A percentile compares a stretch with the other conserved stretches of the same genome.
These are phyloP conservation scores for Lutraria lutraria DNA, from an alignment of 2,888 invertebrate genomes.

Conservation along the genomic window DNA sequence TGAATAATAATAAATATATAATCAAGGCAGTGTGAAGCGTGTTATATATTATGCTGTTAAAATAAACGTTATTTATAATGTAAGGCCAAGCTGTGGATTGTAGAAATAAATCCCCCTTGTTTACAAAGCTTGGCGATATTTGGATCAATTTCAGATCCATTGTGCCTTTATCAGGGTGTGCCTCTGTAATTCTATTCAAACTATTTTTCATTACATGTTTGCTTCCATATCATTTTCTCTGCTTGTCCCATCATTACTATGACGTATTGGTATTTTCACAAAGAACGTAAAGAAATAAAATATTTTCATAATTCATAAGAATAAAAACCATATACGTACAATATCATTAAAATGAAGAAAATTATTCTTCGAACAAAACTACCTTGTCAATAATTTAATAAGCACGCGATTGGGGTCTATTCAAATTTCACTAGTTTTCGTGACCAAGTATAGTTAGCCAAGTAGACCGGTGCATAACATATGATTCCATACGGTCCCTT, in stretches of 20 bases:
- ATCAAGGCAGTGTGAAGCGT: too few relatives aligned
- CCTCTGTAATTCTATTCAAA: not conserved
- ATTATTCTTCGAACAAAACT: not conserved
- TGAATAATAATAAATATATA: too few relatives aligned
- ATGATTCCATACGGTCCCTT: slow-evolving; percentile 10
- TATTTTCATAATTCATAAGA: not conserved
- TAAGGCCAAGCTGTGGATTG: too few relatives aligned
- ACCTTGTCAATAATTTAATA: not conserved
- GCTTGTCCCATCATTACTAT: not conserved
- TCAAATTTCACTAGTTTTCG: slow-evolving; percentile 9
- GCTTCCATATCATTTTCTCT: not conserved
- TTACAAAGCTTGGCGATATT: too few relatives aligned
- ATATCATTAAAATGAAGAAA: slow-evolving; percentile 6
- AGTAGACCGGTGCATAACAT: not conserved
- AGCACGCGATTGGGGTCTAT: not conserved
- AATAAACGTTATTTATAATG: too few relatives aligned
- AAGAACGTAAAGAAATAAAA: not conserved
- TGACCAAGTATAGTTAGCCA: not conserved
- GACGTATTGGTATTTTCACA: not conserved
- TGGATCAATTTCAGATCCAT: too few relatives aligned
- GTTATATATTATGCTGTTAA: too few relatives aligned
- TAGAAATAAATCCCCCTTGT: too few relatives aligned
- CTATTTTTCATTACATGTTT: not conserved
- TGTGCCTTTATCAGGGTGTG: not conserved
- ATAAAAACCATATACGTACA: not conserved